These are phyloP conservation scores for Metopia argyrocephala DNA, from an alignment of 2,888 invertebrate genomes.

Conservation along the genomic window DNA sequence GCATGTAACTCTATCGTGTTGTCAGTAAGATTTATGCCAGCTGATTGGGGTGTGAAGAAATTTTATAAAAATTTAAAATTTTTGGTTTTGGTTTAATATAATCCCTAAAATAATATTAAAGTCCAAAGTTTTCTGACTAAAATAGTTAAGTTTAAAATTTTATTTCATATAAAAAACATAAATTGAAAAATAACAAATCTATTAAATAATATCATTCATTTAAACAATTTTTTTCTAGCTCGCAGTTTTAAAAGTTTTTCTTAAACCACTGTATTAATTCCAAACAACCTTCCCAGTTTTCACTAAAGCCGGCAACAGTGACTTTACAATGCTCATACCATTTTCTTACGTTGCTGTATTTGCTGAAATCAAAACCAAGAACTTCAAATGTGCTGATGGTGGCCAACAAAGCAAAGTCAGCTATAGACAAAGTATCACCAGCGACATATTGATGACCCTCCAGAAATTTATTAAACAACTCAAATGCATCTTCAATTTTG, in stretches of 20 bases:
- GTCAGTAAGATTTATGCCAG: too few relatives aligned
- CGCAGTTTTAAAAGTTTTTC: constrained; percentile 52
- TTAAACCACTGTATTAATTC: constrained; percentile 79
- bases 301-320: constrained; percentile 81
- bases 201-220: too few relatives aligned
- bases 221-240: too few relatives aligned
- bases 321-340: constrained; percentile 82
- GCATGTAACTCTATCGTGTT: too few relatives aligned
- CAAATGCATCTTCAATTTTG: constrained; percentile 84
- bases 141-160: too few relatives aligned
- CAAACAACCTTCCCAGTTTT: constrained; percentile 81
- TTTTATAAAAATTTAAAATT: too few relatives aligned
- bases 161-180: too few relatives aligned
- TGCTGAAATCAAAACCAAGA: constrained; percentile 83
- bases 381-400: constrained; percentile 86
- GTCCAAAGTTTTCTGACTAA: too few relatives aligned
- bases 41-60: too few relatives aligned
- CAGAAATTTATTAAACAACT: constrained; percentile 85
- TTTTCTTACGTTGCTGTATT: constrained; percentile 84
- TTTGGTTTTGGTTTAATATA: too few relatives aligned
- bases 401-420: constrained; percentile 85
- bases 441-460: constrained; percentile 85
- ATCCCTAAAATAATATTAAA: too few relatives aligned
- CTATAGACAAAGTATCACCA: constrained; percentile 87
- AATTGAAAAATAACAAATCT: too few relatives aligned